Evolutionary conservation across 30 jellyfish, hydroid and myxozoan species (phyloP), one percentile per base, ranked within the genome.

Genomic region (Catostylus mosaicus): DNA sequence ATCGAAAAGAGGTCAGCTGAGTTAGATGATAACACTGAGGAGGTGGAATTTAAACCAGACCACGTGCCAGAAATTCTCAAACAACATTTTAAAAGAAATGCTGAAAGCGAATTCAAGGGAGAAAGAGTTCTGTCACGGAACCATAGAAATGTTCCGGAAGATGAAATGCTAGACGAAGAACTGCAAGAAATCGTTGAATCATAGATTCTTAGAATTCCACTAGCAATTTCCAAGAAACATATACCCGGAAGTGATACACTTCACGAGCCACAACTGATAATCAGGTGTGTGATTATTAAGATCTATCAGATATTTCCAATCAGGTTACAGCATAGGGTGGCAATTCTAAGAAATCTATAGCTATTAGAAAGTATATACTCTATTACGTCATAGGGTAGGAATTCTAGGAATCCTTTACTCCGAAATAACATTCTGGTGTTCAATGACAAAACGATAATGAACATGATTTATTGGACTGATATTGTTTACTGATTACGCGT

Each of bases 141-240:
- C 61, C 98, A 91, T 67, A 80, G 98, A 57, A 90, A 91, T 43
- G 96, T 91, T 1, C 91, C 95, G 30, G 95, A 91, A 78, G 88
- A 77, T n/a, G 96, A 78, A 36, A 54, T 43, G 77, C 60, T 82
- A 23, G 96, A 75, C 27, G 98, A 90, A 11, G 96, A 85, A 36
- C 78, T 85, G 32, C 54, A 69, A 20, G 89, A 85, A 54, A 74
- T 85, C 22, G 71, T 64, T 33, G 78, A 68, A 7, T 78, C 80
- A 65, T 65, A 78, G 57, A 30, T 77, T 77, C 89, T 75, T 37
- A 26, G 79, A 77, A 77, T 20, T 50, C 62, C 35, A 57, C 11
- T 59, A 38, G 62, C 76, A 33, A 56, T 57, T 46, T 35, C 66
- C 63, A 76, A 50, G 85, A 74, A 74, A 54, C 54, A 7, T 74